phyloP scores from a whole-genome alignment of 2,888 invertebrate species.

The Hydrotaea diabolus region DNA sequence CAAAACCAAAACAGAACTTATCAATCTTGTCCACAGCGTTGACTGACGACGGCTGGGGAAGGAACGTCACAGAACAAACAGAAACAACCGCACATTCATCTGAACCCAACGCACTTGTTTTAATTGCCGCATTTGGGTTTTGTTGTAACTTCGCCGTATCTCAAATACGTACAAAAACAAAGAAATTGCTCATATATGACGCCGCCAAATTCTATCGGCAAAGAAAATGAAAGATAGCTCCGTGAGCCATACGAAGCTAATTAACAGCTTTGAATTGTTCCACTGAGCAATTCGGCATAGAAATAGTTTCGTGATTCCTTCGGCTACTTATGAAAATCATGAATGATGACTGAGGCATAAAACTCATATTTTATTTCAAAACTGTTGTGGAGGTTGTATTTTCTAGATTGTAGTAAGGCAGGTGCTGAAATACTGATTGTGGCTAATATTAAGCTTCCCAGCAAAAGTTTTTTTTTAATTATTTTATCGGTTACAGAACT shows the following conservation, averaged over 20 bases:
- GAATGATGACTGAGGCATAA: neutral
- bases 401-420: neutral
- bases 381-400: neutral
- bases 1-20: constrained; percentile 16
- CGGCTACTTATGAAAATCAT: neutral
- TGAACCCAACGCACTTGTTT: neutral
- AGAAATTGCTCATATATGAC: neutral
- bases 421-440: too few species aligned
- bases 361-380: too few species aligned
- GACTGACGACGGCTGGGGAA: neutral
- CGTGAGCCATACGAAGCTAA: neutral
- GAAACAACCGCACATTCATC: neutral
- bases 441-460: too few species aligned
- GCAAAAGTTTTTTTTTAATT: too few species aligned
- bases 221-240: neutral
- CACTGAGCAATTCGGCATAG: constrained; percentile 1
- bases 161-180: neutral
- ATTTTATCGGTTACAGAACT: too few species aligned
- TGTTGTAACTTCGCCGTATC: neutral
- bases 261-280: neutral
- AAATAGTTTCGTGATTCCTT: neutral
- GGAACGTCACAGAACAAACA: neutral
- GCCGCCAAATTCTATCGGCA: neutral
- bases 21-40: constrained; percentile 24
- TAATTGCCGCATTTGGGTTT: neutral